phyloP scores from a whole-genome alignment of 2,888 invertebrate species.

The Orthosia incerta region DNA sequence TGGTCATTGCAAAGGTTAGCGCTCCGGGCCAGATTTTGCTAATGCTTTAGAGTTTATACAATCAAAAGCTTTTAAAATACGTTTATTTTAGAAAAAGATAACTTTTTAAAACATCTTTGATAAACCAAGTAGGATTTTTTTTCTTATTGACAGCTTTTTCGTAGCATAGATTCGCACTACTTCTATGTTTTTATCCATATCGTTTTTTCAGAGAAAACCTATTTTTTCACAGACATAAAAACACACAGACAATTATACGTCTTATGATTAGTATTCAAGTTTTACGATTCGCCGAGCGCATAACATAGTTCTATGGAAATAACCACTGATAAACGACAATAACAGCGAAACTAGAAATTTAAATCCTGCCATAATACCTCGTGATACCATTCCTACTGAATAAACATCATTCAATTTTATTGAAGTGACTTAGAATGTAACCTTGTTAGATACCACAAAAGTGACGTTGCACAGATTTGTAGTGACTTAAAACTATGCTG shows the following conservation, averaged over 20 bases:
- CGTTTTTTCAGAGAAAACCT: no score
- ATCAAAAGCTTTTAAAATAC: conserved; percentile 31
- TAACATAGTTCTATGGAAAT: conserved; percentile 4
- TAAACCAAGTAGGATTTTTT: neutral
- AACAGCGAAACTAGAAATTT: conserved; percentile 5
- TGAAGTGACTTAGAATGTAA: neutral
- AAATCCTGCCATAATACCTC: conserved; percentile 2
- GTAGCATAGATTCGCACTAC: no score
- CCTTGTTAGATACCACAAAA: neutral
- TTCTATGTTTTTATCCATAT: neutral
- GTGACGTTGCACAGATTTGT: neutral
- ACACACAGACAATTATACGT: no score
- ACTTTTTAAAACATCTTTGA: neutral
- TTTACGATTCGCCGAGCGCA: neutral
- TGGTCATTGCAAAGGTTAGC: conserved; percentile 15
- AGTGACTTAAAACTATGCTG: neutral
- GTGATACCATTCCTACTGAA: neutral
- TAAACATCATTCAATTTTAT: conserved; percentile 9
- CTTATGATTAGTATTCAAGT: neutral
- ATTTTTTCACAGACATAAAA: no score
- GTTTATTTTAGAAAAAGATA: conserved; percentile 11
- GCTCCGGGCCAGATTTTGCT: neutral
- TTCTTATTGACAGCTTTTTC: neutral
- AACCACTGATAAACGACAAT: conserved; percentile 14
- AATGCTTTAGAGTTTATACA: conserved; percentile 21